Conservation (phyloP, 2,797 vertebrate species). For the Enteromius radiatus region DNA sequence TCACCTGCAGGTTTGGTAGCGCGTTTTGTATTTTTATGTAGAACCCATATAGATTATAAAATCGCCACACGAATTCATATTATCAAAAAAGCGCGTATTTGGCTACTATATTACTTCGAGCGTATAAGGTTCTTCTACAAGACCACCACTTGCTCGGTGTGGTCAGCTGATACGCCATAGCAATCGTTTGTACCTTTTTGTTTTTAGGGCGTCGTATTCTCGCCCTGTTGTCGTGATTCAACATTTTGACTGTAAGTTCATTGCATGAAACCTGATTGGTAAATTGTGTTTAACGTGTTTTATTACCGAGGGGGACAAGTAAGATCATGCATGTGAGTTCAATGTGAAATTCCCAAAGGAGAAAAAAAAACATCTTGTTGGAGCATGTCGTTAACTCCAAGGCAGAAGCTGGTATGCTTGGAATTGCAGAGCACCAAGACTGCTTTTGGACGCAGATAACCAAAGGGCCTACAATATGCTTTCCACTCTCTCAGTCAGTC, state of each 20-base stretch:
- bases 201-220: slow-evolving; percentile 13
- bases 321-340: slow-evolving; percentile 61
- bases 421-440: slow-evolving; percentile 68
- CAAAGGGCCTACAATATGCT: slow-evolving; percentile 40
- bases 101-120: not conserved
- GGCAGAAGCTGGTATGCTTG: slow-evolving; percentile 81
- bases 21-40: not conserved
- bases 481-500: slow-evolving; percentile 8
- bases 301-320: slow-evolving; percentile 49
- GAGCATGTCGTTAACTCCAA: slow-evolving; percentile 81
- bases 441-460: slow-evolving; percentile 45
- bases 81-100: not conserved
- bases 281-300: slow-evolving; percentile 29
- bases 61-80: not conserved
- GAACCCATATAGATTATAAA: not conserved
- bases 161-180: not conserved
- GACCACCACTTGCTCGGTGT: not conserved
- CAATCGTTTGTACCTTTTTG: not conserved
- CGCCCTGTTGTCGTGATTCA: not conserved
- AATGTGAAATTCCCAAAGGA: slow-evolving; percentile 70
- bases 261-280: slow-evolving; percentile 2
- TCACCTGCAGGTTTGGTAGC: slow-evolving; percentile 21
- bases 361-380: slow-evolving; percentile 76
- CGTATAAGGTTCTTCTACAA: too few relatives aligned
- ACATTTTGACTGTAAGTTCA: not conserved